Base-by-base conservation (phyloP, 2,888 invertebrate genomes). In the Nycteola revayana region DNA sequence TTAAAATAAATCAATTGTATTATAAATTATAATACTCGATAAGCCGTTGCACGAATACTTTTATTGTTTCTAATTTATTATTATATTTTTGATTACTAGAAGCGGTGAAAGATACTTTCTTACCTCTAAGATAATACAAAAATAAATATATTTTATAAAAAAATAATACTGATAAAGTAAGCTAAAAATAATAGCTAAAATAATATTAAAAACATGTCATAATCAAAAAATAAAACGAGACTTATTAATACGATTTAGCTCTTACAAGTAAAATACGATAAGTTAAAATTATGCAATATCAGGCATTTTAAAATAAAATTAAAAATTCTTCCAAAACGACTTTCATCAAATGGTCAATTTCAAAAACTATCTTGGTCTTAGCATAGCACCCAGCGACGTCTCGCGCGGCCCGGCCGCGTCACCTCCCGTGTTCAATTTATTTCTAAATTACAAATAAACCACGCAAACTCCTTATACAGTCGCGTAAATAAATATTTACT, bases 281-380 rank as follows among this genome's bases (percentile, higher is more conserved):
- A 11, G 28, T n/a, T n/a, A n/a, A n/a, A 29, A 10, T 28, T 10
- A 31, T 33, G 8, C 10, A 30, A 26, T 31, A 35, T 32, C 29
- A 41, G 33, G 37, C 31, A 26, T 44, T 34, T 35, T 21, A 31
- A 48, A 45, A 17, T 2, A 7, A 26, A 48, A 50, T 27, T 28
- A 23, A 28, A 35, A 43, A 35, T 32, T 32, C 32, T 37, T 44
- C 37, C 50, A 39, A 48, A 48, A 49, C 29, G 35, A 41, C 35
- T 39, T 37, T 50, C 48, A 41, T 49, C 35, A 45, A 51, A 58
- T 54, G 45, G 42, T 53, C 54, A 48, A 52, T 42, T 63, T 56
- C 50, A 66, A 70, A 58, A 68, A 60, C 64, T 75, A 74, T 71
- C 66, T 81, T 81, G 81, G 79, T 83, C 81, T 75, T 78, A 73